Evolutionary conservation across 2,888 invertebrate genomes (phyloP), one percentile per base, ranked within the genome.

Genomic region (Dromius quadrimaculatus): DNA sequence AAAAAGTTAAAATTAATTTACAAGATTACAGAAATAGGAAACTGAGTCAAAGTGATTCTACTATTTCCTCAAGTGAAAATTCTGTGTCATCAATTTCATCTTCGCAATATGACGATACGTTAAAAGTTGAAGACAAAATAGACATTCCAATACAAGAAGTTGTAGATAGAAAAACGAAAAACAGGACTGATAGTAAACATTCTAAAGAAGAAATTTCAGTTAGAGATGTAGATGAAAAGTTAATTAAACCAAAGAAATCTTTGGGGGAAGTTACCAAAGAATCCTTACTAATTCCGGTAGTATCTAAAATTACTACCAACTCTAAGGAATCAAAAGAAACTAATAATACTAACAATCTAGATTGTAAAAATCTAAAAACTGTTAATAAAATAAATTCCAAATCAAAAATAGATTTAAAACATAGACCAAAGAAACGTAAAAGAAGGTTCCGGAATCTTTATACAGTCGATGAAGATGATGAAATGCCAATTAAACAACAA

Each of bases 1-100:
- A 68, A 13, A 68, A 59, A 45, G 59, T 68, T n/a, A 68, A 68
- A 43, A 68, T 68, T 19, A 59, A 57, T 43, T 32, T 68, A n/a
- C 59, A 68, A 22, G 68, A 68, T 19, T 68, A 68, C 5, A 23
- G 68, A n/a, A 68, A 68, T 17, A 38, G 68, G n/a, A 59, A 59
- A 23, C 64, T 36, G 34, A 23, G 32, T 59, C 13, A 22, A 63
- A 65, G 34, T 8, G 59, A 17, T 28, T 28, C 8, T 5, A 28
- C 3, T 11, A 50, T 11, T 22, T 11, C 11, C 13, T 23, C 22
- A 36, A 34, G 11, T 19, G 65, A 59, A 59, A 34, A 36, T 50
- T 20, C 50, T 6, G 23, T 22, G 23, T 47, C 50, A 1, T 54
- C 50, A 13, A 43, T 22, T 11, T 47, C 50, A 1, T 54, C 28